Percentiles rank a stretch among this genome's conserved stretches.
These are phyloP conservation scores for Eilema depressum DNA, from an alignment of 2,888 invertebrate genomes.

Conservation along the genomic window DNA sequence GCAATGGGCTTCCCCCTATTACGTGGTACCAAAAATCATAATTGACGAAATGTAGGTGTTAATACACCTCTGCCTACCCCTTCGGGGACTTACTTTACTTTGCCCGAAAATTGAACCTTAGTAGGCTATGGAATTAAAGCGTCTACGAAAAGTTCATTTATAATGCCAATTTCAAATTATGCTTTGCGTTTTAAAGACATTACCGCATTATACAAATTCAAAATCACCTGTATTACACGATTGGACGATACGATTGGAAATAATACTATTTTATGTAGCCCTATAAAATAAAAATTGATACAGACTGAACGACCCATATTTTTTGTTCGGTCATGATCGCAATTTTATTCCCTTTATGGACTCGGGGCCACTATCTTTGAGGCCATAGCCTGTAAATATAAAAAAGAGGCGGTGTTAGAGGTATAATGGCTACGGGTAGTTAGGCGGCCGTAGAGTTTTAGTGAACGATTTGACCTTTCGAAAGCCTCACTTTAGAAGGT, in stretches of 20 bases:
- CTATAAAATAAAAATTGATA: conserved; percentile 13
- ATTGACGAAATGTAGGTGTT: no score
- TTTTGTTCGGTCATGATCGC: conserved; percentile 20
- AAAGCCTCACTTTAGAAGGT: conserved; percentile 48
- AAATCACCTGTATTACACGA: not conserved
- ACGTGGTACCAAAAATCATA: no score
- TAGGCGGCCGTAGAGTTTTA: conserved; percentile 58
- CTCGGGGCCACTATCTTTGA: conserved; percentile 22
- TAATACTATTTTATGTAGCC: not conserved
- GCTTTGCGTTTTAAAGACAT: not conserved
- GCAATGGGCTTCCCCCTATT: no score
- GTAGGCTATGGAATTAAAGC: not conserved
- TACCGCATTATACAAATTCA: not conserved
- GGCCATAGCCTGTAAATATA: conserved; percentile 34
- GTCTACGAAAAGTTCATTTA: no score
- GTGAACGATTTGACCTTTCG: conserved; percentile 53
- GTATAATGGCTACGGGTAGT: conserved; percentile 53
- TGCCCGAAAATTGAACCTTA: no score
- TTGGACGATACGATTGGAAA: no score
- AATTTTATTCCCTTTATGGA: conserved; percentile 27
- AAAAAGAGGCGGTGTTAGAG: conserved; percentile 50
- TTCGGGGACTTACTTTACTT: no score
- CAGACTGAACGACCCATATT: not conserved
- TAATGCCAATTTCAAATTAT: not conserved
- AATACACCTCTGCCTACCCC: no score